A percentile compares a stretch with the other conserved stretches of the same genome.
phyloP scores from a whole-genome alignment of 2,797 vertebrate genomes.

The Pseudochirops cupreus region DNA sequence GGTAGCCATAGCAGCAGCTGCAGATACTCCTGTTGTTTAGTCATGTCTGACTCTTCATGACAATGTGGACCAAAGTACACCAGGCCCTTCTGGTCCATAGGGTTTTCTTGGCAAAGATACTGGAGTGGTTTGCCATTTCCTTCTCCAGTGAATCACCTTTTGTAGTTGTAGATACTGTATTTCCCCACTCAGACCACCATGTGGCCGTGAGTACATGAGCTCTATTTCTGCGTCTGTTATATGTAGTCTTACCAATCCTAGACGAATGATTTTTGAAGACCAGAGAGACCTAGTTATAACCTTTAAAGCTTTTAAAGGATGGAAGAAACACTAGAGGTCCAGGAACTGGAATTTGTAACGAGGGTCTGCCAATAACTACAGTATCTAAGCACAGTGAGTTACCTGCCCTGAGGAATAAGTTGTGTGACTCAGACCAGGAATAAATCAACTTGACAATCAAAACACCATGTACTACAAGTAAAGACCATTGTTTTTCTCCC shows the following conservation, averaged over 20 bases:
- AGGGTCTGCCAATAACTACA: background rate
- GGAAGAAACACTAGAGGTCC: background rate
- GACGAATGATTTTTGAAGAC: background rate
- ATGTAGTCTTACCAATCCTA: background rate
- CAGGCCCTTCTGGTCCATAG: background rate
- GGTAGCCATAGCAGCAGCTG: background rate
- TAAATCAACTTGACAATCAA: background rate
- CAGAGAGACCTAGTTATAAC: background rate
- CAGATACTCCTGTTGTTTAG: background rate
- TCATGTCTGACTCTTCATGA: background rate
- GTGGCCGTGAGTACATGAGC: background rate
- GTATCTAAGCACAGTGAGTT: background rate
- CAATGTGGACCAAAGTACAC: background rate
- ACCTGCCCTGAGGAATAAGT: background rate
- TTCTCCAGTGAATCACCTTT: background rate
- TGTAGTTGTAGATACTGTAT: background rate
- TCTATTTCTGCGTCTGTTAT: background rate
- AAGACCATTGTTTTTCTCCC: background rate
- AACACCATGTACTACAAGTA: background rate
- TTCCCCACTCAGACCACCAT: background rate
- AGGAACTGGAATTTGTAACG: background rate
- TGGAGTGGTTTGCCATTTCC: background rate
- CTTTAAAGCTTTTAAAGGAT: background rate
- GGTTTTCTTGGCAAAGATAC: background rate
- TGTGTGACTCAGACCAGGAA: background rate